phyloP scores from a whole-genome alignment of 2,797 vertebrate species.

The Anguilla marmorata region DNA sequence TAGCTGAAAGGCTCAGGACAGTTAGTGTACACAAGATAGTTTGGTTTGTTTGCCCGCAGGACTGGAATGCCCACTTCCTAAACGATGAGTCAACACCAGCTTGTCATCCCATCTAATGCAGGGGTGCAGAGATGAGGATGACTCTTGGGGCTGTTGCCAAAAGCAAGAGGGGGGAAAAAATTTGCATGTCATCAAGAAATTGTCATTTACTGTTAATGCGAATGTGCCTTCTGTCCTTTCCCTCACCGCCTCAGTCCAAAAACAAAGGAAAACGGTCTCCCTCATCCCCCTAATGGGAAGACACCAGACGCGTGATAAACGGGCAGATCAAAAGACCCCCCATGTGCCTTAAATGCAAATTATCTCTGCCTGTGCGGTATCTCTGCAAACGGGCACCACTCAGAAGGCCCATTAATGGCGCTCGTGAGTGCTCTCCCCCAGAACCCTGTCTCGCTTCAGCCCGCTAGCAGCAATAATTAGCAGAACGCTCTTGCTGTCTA shows the following conservation, averaged over 20 bases:
- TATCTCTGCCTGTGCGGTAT: conserved; percentile 45
- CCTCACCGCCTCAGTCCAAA: not conserved
- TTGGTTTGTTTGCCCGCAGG: not conserved
- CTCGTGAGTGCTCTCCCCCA: conserved; percentile 41
- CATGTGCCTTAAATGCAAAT: conserved; percentile 51
- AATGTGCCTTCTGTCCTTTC: not conserved
- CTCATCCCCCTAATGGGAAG: conserved; percentile 46
- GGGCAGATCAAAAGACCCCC: conserved; percentile 59
- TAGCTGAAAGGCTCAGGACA: not conserved
- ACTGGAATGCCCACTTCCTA: not conserved
- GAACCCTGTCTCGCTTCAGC: not conserved
- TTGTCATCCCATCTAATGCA: not conserved
- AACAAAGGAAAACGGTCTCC: conserved; percentile 46
- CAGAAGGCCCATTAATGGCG: conserved; percentile 27
- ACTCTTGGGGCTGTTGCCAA: not conserved
- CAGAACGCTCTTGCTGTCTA: conserved; percentile 18
- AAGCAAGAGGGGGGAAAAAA: not conserved
- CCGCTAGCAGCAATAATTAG: conserved; percentile 30
- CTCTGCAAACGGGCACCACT: conserved; percentile 40
- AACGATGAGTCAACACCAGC: not conserved
- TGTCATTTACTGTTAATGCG: conserved; percentile 7
- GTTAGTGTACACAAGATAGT: not conserved
- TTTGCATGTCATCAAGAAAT: not conserved
- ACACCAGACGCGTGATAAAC: conserved; percentile 56
- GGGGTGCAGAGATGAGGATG: not conserved